Conservation (phyloP, 2,113 vertebrate species). For the Pagrus major region DNA sequence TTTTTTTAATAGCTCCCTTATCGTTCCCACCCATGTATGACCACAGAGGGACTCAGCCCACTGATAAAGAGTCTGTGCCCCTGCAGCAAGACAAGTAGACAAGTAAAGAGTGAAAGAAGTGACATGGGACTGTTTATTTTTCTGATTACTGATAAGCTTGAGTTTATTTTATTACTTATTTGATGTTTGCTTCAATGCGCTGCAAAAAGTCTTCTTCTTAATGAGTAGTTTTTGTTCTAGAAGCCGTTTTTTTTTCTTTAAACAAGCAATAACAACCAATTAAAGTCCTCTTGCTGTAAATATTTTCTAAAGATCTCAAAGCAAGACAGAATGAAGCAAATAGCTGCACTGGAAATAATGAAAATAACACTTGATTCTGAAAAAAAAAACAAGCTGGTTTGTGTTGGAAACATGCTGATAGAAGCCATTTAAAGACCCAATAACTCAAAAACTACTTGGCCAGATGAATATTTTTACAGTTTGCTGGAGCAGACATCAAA, state of each 20-base stretch:
- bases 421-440: neutral
- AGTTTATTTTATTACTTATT: conserved; percentile 7
- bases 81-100: conserved; percentile 8
- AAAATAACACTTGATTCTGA: neutral
- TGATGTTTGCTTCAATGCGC: conserved; percentile 10
- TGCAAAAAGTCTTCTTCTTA: neutral
- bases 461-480: neutral
- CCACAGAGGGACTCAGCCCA: conserved; percentile 22
- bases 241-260: neutral
- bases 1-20: conserved; percentile 45
- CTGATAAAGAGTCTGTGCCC: conserved; percentile 11
- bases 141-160: conserved; percentile 2
- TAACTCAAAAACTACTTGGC: neutral
- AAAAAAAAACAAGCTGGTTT: conserved; percentile 11
- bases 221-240: neutral
- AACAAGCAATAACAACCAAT: neutral
- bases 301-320: neutral
- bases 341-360: neutral
- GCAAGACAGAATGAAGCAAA: neutral
- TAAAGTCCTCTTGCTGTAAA: neutral
- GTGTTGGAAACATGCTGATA: neutral
- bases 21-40: conserved; percentile 54
- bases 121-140: conserved; percentile 4
- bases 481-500: neutral
- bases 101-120: conserved; percentile 22